Evolutionary conservation across 1,140 invertebrate genomes (phyloP), one percentile per base, ranked within the genome.

Genomic region (Drosophila bocqueti): DNA sequence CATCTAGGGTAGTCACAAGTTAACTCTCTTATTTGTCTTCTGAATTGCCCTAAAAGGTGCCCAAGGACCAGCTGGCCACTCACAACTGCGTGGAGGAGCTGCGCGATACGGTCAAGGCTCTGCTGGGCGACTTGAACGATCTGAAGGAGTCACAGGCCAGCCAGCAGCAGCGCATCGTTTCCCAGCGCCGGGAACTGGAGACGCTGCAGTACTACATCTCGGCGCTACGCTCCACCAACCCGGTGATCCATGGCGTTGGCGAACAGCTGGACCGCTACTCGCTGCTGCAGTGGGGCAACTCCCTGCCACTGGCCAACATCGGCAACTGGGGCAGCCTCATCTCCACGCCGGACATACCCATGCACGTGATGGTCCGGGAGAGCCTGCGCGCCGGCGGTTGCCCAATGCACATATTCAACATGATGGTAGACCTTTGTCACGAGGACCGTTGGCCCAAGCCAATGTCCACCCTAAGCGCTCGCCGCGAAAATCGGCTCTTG

Each of bases 371-470:
- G 69, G 73, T 89, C 24, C 52, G 85, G 3, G 69, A 85, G 24
- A 72, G 66, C 0, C 52, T 89, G 40, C 78, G 73, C 0, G 49
- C 50, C 38, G 54, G 74, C 24, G 52, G 81, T 21, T 89, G 84
- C n/a, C 84, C 84, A 0, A 66, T 90, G 78, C 71, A 90, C 18
- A 6, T 90, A 15, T 43, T 85, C 54, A 84, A 81, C 16, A 13
- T 65, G 21, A 52, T 89, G 59, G 52, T 90, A 34, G 85, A 89
- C 11, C 69, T 64, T 18, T 81, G 81, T 26, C 74, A 85, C 40
- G 84, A 89, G 75, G 78, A 84, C 9, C 68, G 66, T 16, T 89
- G 84, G 84, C 84, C 84, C 4, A 69, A 71, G 29, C 85, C 81
- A 0, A n/a, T 89, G 24, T 9, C 34, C 18, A 81, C 52, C 15